A percentile compares a stretch with the other conserved stretches of the same genome.
Conservation (phyloP, 2,888 invertebrate species). For the Mantis religiosa region DNA sequence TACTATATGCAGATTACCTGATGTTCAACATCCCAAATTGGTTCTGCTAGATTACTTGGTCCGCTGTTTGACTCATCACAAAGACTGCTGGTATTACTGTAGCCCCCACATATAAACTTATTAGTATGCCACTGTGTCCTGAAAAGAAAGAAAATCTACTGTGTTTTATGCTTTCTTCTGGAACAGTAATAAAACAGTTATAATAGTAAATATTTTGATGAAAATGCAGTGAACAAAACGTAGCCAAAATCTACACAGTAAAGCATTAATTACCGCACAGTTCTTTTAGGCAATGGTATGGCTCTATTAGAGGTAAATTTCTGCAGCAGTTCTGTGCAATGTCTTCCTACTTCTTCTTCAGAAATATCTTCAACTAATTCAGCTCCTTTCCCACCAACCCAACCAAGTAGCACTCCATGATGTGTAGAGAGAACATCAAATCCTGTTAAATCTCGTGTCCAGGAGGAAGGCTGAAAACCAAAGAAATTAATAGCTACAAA, state of each 20-base stretch:
- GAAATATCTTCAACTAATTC: conserved; percentile 51
- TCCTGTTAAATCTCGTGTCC: conserved; percentile 59
- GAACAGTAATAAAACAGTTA: too few species aligned
- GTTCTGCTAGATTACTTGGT: conserved; percentile 44
- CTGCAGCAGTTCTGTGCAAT: conserved; percentile 51
- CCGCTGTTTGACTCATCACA: conserved; percentile 47
- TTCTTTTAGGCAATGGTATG: conserved; percentile 49
- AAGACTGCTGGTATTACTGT: conserved; percentile 52
- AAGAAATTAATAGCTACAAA: neutral
- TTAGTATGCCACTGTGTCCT: conserved; percentile 56
- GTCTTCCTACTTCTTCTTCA: conserved; percentile 49
- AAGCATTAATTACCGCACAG: conserved; percentile 45
- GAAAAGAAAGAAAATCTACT: conserved; percentile 19
- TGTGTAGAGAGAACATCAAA: conserved; percentile 57
- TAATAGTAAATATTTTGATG: conserved; percentile 1
- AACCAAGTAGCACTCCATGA: conserved; percentile 54
- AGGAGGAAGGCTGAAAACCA: conserved; percentile 37
- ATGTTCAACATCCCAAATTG: conserved; percentile 39
- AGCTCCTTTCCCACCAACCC: conserved; percentile 63
- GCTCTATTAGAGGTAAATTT: conserved; percentile 47
- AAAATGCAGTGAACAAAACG: too few species aligned
- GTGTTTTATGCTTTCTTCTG: too few species aligned
- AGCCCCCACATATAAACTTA: conserved; percentile 54
- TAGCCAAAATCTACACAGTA: neutral
- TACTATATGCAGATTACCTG: neutral